Conservation (phyloP, 2,113 vertebrate species). For the Hydrochoerus hydrochaeris region DNA sequence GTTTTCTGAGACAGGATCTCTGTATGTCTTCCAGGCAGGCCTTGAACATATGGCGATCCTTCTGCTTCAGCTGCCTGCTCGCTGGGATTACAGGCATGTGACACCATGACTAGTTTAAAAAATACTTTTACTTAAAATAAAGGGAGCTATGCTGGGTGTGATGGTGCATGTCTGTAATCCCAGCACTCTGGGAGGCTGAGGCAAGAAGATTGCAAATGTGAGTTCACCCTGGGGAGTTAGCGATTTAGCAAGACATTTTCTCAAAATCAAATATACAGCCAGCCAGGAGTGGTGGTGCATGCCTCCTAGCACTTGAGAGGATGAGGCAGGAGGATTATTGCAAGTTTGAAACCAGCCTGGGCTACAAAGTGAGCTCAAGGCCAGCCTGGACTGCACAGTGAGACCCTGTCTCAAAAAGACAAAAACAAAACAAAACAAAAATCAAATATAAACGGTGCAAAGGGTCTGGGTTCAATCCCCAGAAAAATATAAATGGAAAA, state of each 20-base stretch:
- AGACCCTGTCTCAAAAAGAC: not conserved
- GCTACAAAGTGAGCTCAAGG: not conserved
- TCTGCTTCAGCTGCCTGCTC: not conserved
- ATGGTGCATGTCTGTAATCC: not conserved
- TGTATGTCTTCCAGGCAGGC: not conserved
- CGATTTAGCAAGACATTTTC: not conserved
- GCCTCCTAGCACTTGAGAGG: too few relatives aligned
- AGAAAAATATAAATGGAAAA: too few relatives aligned
- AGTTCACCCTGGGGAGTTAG: not conserved
- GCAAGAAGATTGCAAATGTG: not conserved
- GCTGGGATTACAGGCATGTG: too few relatives aligned
- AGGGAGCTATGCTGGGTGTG: not conserved
- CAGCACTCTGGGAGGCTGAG: not conserved
- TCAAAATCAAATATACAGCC: not conserved
- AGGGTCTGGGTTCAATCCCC: too few relatives aligned
- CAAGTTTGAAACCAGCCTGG: not conserved
- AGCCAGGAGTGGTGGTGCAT: too few relatives aligned
- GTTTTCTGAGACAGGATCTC: not conserved
- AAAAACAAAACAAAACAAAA: not conserved
- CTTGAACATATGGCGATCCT: not conserved
- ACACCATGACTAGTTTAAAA: not conserved
- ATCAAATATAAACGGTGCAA: too few relatives aligned
- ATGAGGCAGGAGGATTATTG: not conserved
- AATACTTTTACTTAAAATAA: not conserved
- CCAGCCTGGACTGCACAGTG: not conserved